These are phyloP conservation scores for Heliconius himera DNA, from an alignment of 1,140 invertebrate genomes.

Conservation along the genomic window DNA sequence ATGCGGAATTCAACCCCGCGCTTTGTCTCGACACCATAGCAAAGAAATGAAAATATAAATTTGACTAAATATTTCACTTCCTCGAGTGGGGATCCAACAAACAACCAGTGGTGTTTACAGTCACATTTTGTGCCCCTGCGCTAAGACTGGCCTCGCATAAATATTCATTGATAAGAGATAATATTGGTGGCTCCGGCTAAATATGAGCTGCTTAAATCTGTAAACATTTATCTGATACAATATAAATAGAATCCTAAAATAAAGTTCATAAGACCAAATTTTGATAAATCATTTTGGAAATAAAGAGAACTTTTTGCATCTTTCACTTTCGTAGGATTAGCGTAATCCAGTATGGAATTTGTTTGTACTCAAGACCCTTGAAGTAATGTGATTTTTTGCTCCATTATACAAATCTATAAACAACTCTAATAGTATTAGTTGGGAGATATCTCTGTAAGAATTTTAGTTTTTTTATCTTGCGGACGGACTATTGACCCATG, in stretches of 20 bases:
- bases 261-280: background rate
- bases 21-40: no score
- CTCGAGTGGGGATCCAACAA: no score
- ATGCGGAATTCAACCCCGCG: no score
- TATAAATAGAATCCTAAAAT: constrained; percentile 21
- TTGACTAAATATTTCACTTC: no score
- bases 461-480: background rate
- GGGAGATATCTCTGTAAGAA: background rate
- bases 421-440: constrained; percentile 24
- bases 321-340: constrained; percentile 38
- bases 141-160: no score
- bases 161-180: no score
- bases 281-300: background rate
- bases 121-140: no score
- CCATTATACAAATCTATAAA: constrained; percentile 25
- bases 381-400: constrained; percentile 30
- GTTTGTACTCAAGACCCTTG: constrained; percentile 38
- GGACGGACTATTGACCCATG: background rate
- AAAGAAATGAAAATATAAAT: no score
- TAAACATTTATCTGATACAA: background rate
- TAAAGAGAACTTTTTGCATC: background rate
- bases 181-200: no score
- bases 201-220: background rate
- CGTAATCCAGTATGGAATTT: constrained; percentile 48
- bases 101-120: no score